Evolutionary conservation across 2,113 vertebrate genomes (phyloP).

Genomic region (Dermatemys mawii): DNA sequence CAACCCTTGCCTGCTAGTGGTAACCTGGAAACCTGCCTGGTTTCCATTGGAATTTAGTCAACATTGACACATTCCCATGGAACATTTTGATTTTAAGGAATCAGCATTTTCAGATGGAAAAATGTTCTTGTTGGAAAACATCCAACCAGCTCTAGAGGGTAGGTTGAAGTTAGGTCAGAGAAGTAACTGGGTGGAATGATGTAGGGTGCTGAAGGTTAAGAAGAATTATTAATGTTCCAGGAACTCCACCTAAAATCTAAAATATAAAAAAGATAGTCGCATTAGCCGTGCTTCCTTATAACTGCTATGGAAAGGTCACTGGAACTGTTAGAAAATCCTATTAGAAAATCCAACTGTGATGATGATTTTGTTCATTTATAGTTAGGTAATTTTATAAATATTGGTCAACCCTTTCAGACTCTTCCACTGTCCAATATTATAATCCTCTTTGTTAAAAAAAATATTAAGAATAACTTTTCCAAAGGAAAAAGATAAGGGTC

Average conservation of each 20-base stretch:
- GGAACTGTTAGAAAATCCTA: constrained; percentile 54
- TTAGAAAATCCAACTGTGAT: constrained; percentile 27
- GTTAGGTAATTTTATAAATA: constrained; percentile 17
- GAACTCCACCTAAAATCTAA: neutral
- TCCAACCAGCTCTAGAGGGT: neutral
- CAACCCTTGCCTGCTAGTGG: neutral
- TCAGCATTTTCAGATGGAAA: neutral
- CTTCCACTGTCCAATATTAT: neutral
- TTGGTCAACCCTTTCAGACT: neutral
- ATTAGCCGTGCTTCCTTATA: neutral
- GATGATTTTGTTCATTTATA: neutral
- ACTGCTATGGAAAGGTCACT: constrained; percentile 14
- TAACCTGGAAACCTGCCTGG: neutral
- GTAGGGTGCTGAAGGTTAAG: neutral
- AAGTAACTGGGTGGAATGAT: neutral
- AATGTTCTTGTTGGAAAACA: neutral
- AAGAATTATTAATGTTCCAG: neutral
- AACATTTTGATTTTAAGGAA: neutral
- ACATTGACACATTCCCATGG: neutral
- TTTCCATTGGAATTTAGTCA: neutral
- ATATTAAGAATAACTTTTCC: neutral
- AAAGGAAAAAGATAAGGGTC: neutral
- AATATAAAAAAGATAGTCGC: neutral
- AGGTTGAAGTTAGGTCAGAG: neutral
- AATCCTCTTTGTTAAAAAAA: constrained; percentile 21